Base-by-base conservation (phyloP, 2,797 vertebrate species). In the Poecilia picta region DNA sequence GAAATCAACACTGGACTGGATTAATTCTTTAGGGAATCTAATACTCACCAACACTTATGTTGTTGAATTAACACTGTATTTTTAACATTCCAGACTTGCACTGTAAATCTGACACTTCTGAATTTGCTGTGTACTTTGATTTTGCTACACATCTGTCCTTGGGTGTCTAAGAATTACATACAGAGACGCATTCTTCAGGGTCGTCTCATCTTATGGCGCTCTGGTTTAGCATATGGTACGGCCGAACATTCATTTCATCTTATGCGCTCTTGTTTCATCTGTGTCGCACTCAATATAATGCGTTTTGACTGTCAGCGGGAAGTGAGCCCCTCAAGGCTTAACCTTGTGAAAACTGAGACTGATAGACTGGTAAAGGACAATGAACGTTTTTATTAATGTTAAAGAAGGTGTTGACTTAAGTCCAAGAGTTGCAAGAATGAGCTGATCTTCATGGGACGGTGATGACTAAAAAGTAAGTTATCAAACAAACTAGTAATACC, bases 321-420 rank as follows among this genome's bases (percentile, higher is more conserved):
- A 76, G 77, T 77, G 81, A 78, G 72, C 62, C 84, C 75, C 25
- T 53, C 77, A 47, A 74, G 83, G 66, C 87, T 91, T 89, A 89
- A 90, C 88, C 89, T 91, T 90, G 89, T 85, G 81, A 85, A 89
- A 90, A 70, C 25, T 31, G 46, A 80, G 47, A 39, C 57, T n/a
- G n/a, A n/a, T n/a, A n/a, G n/a, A n/a, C n/a, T 71, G 72, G 43
- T 71, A 72, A 77, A 49, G 83, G 64, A 87, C 81, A 64, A 43
- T 6, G 36, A 78, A 75, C 81, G 78, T n/a, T 73, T 81, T 82
- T 86, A 77, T 78, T 46, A 76, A 72, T 59, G 55, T 57, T 62
- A 62, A 28, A 79, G 66, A 78, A 74, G 18, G 49, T 11, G 62
- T 2, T 79, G 76, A 39, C 72, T 83, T 68, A 68, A 78, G 41